Base-by-base conservation (phyloP, 2,113 vertebrate species). In the Nestor notabilis region DNA sequence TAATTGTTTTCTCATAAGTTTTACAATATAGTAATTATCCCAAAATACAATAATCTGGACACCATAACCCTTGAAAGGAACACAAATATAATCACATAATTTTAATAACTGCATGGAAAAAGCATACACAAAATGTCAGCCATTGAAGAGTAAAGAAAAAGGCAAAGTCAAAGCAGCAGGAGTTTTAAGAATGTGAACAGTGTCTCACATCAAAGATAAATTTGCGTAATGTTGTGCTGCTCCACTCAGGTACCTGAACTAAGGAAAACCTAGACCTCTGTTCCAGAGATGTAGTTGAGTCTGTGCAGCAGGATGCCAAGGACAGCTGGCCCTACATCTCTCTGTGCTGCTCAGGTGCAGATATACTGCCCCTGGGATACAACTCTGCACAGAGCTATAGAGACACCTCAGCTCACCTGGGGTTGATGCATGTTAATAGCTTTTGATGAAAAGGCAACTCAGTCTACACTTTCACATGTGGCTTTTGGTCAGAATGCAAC, bases 401-500 rank as follows among this genome's bases (percentile, higher is more conserved):
- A 39, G 25, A 55, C 11, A 47, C 3, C 53, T 52, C 64, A 35
- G 39, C 14, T 78, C 77, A 66, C 43, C 60, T 35, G 10, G 4
- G 2, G 2, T 2, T 74, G 58, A 35, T 17, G 16, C 43, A 63
- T 52, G 23, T 87, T 47, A 25, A 10, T 5, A 46, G 10, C 8
- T 83, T 89, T 53, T 82, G 29, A 37, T 58, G 60, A 84, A 89
- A 77, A 56, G 46, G 27, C 14, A 77, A 24, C 35, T 78, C 37
- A 53, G 37, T 11, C 46, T 56, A 11, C 17, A 25, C 7, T 66
- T 80, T 44, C 5, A 15, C 37, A n/a, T 7, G n/a, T 49, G 24
- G 7, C 2, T 64, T 89, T 77, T 89, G 83, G 90, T 92, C 92
- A 90, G 92, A 93, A 95, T 2, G 0, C n/a, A 87, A 96, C 92